Evolutionary conservation across 2,888 invertebrate genomes (phyloP).

Genomic region (Tachina grossa): DNA sequence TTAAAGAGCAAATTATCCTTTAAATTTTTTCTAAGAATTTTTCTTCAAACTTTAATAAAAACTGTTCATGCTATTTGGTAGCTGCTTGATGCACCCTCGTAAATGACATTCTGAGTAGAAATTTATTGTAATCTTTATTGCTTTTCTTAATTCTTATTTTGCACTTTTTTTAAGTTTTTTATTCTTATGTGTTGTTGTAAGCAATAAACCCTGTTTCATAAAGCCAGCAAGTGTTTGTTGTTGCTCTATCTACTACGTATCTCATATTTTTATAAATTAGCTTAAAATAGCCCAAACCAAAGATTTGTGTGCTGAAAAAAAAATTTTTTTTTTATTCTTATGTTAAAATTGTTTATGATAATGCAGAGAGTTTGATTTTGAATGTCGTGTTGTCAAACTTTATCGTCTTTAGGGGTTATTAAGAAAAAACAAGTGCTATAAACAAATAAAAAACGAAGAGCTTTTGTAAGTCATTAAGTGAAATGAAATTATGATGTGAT

Average conservation of each 20-base stretch:
- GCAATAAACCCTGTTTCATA: slow-evolving; percentile 25
- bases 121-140: slow-evolving; percentile 6
- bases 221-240: background rate
- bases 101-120: slow-evolving; percentile 9
- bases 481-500: slow-evolving; percentile 53
- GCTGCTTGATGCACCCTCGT: background rate
- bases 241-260: background rate
- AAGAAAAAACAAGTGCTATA: background rate
- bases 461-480: slow-evolving; percentile 51
- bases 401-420: slow-evolving; percentile 12
- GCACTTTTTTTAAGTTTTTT: slow-evolving; percentile 1
- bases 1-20: too few relatives aligned
- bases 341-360: slow-evolving; percentile 40
- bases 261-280: slow-evolving; percentile 28
- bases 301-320: background rate
- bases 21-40: too few relatives aligned
- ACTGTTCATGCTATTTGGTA: too few relatives aligned
- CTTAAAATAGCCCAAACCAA: slow-evolving; percentile 1
- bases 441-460: slow-evolving; percentile 3
- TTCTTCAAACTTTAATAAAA: too few relatives aligned
- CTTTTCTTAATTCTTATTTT: background rate
- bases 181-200: background rate
- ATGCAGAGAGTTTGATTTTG: slow-evolving; percentile 50
- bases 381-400: slow-evolving; percentile 40
- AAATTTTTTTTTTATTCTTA: background rate